phyloP scores from a whole-genome alignment of 2,113 vertebrate genomes.

The Stictonetta naevosa region DNA sequence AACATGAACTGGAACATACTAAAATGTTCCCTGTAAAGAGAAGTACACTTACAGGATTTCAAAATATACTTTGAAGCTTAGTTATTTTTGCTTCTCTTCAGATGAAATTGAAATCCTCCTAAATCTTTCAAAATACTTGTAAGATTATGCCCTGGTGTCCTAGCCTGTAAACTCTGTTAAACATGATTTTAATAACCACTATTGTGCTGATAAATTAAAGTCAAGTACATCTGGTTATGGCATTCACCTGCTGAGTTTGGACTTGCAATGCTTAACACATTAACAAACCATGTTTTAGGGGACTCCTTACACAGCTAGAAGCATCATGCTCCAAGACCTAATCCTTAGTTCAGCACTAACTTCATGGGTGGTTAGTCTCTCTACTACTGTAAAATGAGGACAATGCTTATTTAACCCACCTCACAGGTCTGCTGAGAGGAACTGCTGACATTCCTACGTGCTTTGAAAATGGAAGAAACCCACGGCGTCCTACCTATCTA shows the following conservation, averaged over 20 bases:
- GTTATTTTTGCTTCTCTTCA: not conserved
- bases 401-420: constrained; percentile 40
- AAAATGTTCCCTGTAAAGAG: not conserved
- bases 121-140: constrained; percentile 19
- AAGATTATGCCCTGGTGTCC: constrained; percentile 25
- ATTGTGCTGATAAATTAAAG: constrained; percentile 34
- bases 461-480: not conserved
- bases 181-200: constrained; percentile 25
- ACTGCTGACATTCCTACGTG: not conserved
- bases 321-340: not conserved
- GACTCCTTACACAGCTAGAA: constrained; percentile 34
- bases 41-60: not conserved
- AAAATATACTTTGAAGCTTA: not conserved
- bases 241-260: not conserved
- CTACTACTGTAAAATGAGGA: constrained; percentile 37
- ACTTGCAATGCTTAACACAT: constrained; percentile 12
- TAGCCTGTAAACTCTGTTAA: not conserved
- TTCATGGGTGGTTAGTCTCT: constrained; percentile 39
- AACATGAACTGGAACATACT: not conserved
- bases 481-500: not conserved
- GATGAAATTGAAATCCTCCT: constrained; percentile 22
- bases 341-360: constrained; percentile 12
- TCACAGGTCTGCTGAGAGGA: constrained; percentile 15
- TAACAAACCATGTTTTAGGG: constrained; percentile 45
- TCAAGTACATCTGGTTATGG: not conserved